Conservation (phyloP, 2,113 vertebrate genomes). For the Sinocyclocheilus anophthalmus region DNA sequence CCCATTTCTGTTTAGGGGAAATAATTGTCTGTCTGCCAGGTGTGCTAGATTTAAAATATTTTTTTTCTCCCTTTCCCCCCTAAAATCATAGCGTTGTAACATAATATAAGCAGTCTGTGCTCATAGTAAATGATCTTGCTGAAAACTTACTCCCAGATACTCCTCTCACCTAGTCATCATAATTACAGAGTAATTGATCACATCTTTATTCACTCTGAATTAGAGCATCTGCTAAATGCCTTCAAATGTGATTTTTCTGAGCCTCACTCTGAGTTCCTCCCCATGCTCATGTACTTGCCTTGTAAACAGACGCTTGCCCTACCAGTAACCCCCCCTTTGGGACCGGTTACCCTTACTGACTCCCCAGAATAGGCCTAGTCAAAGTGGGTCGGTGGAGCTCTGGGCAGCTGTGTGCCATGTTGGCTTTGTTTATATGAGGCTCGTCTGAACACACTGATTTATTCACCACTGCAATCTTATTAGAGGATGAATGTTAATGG, state of each 20-base stretch:
- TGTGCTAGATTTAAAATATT: background rate
- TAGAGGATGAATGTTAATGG: constrained; percentile 27
- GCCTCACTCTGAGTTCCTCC: background rate
- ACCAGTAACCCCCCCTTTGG: constrained; percentile 6
- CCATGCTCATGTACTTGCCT: background rate
- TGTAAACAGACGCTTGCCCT: background rate
- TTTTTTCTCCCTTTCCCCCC: background rate
- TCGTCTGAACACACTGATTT: constrained; percentile 36
- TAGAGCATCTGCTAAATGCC: background rate
- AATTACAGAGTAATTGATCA: background rate
- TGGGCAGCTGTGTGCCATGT: constrained; percentile 56
- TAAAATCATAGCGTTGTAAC: background rate
- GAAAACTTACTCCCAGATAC: constrained; percentile 1
- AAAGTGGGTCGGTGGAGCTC: constrained; percentile 66
- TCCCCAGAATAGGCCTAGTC: background rate
- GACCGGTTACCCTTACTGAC: background rate
- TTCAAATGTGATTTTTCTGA: background rate
- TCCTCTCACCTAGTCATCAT: background rate
- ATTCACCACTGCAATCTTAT: constrained; percentile 35
- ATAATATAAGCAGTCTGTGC: background rate
- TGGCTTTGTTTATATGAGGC: constrained; percentile 22
- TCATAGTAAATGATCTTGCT: background rate
- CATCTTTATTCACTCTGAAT: background rate
- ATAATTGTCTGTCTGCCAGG: background rate
- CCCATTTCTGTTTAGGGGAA: background rate